These are phyloP conservation scores for Adela reaumurella DNA, from an alignment of 2,888 invertebrate genomes.

Conservation along the genomic window DNA sequence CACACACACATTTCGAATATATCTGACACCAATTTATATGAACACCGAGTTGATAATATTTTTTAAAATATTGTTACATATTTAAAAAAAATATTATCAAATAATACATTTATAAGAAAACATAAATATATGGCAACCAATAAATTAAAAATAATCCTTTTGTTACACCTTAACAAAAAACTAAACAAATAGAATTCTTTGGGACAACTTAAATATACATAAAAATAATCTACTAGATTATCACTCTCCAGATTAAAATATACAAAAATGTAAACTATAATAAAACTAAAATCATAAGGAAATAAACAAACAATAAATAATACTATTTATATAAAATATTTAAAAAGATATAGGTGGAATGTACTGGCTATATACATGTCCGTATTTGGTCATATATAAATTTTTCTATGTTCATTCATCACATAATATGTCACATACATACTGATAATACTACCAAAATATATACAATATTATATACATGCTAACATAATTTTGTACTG, in stretches of 20 bases:
- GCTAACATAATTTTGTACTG: neutral
- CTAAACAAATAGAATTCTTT: neutral
- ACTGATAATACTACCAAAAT: too few species aligned
- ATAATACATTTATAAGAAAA: neutral
- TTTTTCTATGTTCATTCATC: too few species aligned
- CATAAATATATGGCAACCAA: slow-evolving; percentile 2
- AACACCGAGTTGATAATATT: neutral
- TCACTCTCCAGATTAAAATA: neutral
- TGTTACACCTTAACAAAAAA: neutral
- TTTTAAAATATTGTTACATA: neutral
- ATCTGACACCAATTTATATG: neutral
- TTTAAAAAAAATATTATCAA: neutral
- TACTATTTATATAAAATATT: neutral
- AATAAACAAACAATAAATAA: too few species aligned
- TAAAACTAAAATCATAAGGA: too few species aligned
- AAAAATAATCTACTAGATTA: neutral
- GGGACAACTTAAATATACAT: neutral
- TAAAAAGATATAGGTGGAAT: neutral
- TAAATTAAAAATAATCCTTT: neutral
- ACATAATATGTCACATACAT: too few species aligned
- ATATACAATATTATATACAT: neutral
- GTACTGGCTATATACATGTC: too few species aligned
- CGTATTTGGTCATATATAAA: too few species aligned
- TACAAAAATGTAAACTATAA: neutral
- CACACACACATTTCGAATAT: neutral